Percentiles rank a stretch among this genome's conserved stretches.
phyloP scores from a whole-genome alignment of 2,888 invertebrate genomes.

The Hyles lineata region DNA sequence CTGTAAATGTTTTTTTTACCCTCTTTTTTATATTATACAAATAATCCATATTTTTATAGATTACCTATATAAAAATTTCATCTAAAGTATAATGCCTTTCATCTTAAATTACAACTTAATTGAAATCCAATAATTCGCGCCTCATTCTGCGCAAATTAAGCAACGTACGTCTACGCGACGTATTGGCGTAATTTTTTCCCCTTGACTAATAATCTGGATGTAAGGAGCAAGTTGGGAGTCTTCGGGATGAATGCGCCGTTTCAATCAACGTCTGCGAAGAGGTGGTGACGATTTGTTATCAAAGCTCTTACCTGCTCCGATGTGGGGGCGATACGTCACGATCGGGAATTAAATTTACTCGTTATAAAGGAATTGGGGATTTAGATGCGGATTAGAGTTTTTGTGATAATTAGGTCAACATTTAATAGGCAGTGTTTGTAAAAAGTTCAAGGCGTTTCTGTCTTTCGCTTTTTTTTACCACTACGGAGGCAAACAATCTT shows the following conservation, averaged over 20 bases:
- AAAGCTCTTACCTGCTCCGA: conserved; percentile 46
- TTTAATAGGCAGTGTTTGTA: too few relatives aligned
- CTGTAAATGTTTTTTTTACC: too few relatives aligned
- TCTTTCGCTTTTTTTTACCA: too few relatives aligned
- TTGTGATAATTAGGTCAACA: background rate
- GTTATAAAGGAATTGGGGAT: background rate
- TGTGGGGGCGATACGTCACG: background rate
- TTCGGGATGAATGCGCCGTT: conserved; percentile 59
- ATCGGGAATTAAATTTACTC: conserved; percentile 6
- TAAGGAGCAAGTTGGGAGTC: conserved; percentile 59
- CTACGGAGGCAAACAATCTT: too few relatives aligned
- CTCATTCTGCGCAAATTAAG: background rate
- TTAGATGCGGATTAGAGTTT: background rate
- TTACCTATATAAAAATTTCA: too few relatives aligned
- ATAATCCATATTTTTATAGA: too few relatives aligned
- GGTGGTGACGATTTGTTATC: conserved; percentile 63
- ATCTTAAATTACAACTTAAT: background rate
- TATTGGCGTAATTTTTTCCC: conserved; percentile 26
- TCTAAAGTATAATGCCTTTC: too few relatives aligned
- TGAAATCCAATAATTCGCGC: background rate
- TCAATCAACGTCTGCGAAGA: conserved; percentile 67
- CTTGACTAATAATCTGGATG: conserved; percentile 65
- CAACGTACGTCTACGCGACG: background rate
- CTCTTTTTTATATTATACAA: too few relatives aligned
- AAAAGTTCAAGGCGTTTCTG: too few relatives aligned